Evolutionary conservation across 2,888 invertebrate genomes (phyloP).

Genomic region (Mesorhabditis sp.): DNA sequence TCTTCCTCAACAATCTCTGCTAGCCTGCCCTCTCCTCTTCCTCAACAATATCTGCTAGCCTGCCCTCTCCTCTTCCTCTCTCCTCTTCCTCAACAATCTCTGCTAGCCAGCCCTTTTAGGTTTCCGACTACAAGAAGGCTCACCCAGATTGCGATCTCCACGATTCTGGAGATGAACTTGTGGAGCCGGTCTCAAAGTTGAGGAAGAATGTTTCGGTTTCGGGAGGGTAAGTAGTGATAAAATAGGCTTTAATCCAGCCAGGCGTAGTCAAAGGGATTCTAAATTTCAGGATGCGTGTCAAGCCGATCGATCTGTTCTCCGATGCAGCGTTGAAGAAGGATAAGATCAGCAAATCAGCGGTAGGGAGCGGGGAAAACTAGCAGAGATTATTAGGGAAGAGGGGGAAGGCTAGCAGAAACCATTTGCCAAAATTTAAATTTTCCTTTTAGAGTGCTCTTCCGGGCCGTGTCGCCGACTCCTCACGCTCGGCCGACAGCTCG

Average conservation of each 20-base stretch:
- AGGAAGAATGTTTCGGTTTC: background rate
- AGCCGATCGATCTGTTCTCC: background rate
- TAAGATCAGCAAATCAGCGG: background rate
- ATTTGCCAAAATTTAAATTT: background rate
- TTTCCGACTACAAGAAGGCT: slow-evolving; percentile 2
- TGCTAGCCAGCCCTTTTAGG: background rate
- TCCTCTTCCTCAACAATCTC: background rate
- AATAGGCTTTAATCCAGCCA: background rate
- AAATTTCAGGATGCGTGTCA: background rate
- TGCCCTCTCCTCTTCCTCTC: too few species aligned
- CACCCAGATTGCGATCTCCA: background rate
- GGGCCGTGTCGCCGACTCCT: background rate
- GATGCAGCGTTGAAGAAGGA: background rate
- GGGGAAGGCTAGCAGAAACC: background rate
- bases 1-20: too few species aligned
- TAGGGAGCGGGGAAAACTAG: background rate
- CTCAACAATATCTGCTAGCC: too few species aligned
- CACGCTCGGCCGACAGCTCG: background rate
- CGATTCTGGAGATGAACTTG: background rate
- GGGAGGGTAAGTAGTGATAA: background rate
- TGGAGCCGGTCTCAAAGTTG: background rate
- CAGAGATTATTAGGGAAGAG: background rate
- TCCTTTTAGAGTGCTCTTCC: background rate
- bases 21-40: too few species aligned
- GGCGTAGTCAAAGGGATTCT: too few species aligned